phyloP scores from a whole-genome alignment of 2,797 vertebrate genomes.

The Acanthopagrus latus region DNA sequence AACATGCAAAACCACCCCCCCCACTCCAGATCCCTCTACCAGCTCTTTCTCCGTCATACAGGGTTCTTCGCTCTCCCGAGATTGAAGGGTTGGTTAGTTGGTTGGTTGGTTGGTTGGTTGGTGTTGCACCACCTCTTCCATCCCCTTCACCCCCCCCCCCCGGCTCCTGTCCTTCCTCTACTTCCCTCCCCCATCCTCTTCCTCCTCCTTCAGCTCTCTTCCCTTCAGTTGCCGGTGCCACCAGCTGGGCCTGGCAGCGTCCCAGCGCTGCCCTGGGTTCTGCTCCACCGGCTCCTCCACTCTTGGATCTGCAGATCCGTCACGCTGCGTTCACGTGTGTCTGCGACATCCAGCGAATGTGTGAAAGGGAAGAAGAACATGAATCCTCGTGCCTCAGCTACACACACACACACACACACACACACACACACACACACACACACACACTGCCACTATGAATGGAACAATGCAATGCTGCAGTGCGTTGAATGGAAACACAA shows the following conservation, averaged over 20 bases:
- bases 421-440: too few species aligned
- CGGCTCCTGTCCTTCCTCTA: conserved; percentile 33
- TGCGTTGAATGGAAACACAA: conserved; percentile 25
- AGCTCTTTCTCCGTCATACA: conserved; percentile 9
- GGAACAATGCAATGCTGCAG: conserved; percentile 15
- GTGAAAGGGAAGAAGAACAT: background rate
- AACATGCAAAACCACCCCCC: conserved; percentile 33
- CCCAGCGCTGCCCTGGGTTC: conserved; percentile 74
- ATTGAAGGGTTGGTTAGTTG: background rate
- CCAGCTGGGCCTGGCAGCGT: conserved; percentile 74
- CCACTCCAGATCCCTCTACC: conserved; percentile 21
- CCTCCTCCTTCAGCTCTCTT: conserved; percentile 17
- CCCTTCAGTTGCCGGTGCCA: conserved; percentile 53
- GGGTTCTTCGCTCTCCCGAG: conserved; percentile 42
- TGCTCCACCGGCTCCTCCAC: conserved; percentile 73
- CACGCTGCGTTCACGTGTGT: conserved; percentile 59
- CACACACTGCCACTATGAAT: background rate
- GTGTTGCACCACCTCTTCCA: conserved; percentile 30
- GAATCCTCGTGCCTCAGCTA: conserved; percentile 8
- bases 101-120: conserved; percentile 4
- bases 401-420: background rate
- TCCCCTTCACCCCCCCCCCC: conserved; percentile 35
- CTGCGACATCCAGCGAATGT: background rate
- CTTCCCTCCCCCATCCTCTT: background rate
- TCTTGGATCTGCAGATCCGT: conserved; percentile 67